Evolutionary conservation across 2,888 invertebrate genomes (phyloP), one percentile per base, ranked within the genome.

Genomic region (Atethmia centrago): DNA sequence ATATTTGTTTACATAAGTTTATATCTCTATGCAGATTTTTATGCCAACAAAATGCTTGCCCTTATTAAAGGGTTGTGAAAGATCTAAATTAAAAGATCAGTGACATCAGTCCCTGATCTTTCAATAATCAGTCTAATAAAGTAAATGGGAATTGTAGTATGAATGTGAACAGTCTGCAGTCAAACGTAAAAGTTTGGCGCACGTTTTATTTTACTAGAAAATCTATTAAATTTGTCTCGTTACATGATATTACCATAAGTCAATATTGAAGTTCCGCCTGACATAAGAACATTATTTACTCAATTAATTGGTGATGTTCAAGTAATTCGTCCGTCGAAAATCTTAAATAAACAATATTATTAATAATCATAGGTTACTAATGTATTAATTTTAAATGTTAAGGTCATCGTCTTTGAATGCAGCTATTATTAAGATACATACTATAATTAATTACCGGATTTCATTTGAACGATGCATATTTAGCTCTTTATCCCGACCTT

Each of bases 241-340:
- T 56, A 71, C 51, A 28, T 40, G 45, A 51, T 45, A 85, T 85
- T 85, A 83, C 65, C 83, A 75, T 84, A 83, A 36, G 59, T 76
- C 70, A 82, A 85, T 85, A 85, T 83, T 81, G 36, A 71, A 82
- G 76, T 82, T 85, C 85, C 83, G 83, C 71, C 71, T 83, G 65
- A 64, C 70, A 66, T 77, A 53, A 31, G 58, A 75, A 74, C 58
- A 77, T 61, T 74, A 65, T 79, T 83, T 83, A 68, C 70, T 71
- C 53, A 68, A 71, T 75, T 77, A 81, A 81, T 81, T 76, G 70
- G 65, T 79, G 59, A 63, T 75, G 49, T 75, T 59, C 58, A 75
- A 70, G 69, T 74, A 71, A 76, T 63, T 62, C 56, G 47, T 64
- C 62, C 63, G n/a, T 61, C 55, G 2, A 71, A 73, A 72, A 77